Conservation (phyloP, 1,140 invertebrate genomes). For the Bombus pascuorum region DNA sequence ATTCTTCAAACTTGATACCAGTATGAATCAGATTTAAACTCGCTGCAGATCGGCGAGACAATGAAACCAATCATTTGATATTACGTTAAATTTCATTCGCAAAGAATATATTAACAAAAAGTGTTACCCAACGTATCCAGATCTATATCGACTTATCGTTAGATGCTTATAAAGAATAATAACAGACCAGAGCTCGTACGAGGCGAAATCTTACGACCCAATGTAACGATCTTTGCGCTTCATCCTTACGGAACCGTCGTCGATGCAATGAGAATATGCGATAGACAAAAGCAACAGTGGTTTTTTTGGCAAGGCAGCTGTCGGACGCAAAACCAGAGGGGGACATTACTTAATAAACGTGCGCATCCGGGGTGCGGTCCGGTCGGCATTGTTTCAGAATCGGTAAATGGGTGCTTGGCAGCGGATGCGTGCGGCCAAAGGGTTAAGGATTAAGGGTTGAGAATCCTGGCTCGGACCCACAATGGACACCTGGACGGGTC, state of each 20-base stretch:
- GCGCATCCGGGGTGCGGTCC: conserved; percentile 81
- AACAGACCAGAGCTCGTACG: too few relatives aligned
- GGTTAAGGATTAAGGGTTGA: conserved; percentile 76
- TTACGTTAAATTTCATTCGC: background rate
- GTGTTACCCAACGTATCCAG: background rate
- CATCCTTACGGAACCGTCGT: conserved; percentile 54
- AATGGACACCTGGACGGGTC: conserved; percentile 75
- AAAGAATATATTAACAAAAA: background rate
- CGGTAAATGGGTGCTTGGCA: conserved; percentile 75
- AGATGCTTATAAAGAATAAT: background rate
- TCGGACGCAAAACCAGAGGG: conserved; percentile 65
- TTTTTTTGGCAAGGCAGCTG: conserved; percentile 75
- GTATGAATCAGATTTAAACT: background rate
- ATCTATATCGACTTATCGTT: background rate
- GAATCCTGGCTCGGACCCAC: conserved; percentile 68
- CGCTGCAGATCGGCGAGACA: too few relatives aligned
- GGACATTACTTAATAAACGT: conserved; percentile 77
- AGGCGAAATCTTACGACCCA: background rate
- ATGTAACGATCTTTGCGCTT: conserved; percentile 32
- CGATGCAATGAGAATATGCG: conserved; percentile 50
- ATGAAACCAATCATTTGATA: background rate
- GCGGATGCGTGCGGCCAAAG: conserved; percentile 75
- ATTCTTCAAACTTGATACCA: background rate
- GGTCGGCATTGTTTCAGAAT: conserved; percentile 79
- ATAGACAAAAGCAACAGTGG: conserved; percentile 71